Evolutionary conservation across 1,140 invertebrate species (phyloP).

Genomic region (Vanessa tameamea): DNA sequence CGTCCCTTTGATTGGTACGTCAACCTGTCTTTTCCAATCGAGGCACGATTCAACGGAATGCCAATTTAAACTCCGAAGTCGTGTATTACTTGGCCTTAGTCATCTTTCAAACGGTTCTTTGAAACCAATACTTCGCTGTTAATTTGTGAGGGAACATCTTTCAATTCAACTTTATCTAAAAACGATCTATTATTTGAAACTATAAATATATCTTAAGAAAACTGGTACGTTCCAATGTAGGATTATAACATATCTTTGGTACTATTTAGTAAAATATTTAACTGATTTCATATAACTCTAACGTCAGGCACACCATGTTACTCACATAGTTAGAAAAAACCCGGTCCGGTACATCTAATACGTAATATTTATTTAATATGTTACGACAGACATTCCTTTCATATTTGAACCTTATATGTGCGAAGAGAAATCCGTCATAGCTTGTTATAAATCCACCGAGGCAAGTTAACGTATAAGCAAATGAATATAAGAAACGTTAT

Average conservation of each 20-base stretch:
- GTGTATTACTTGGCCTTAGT: constrained; percentile 46
- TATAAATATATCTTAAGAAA: no score
- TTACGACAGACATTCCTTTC: constrained; percentile 32
- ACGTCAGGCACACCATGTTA: background rate
- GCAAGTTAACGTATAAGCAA: constrained; percentile 6
- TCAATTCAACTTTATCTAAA: constrained; percentile 1
- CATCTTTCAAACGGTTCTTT: constrained; percentile 41
- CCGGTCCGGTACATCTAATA: constrained; percentile 16
- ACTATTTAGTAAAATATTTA: no score
- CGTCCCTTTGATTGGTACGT: constrained; percentile 54
- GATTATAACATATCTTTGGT: no score
- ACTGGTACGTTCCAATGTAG: no score
- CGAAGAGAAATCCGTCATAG: constrained; percentile 32
- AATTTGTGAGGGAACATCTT: constrained; percentile 27
- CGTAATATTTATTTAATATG: constrained; percentile 32
- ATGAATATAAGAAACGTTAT: constrained; percentile 1
- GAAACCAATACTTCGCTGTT: constrained; percentile 20
- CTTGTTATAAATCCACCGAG: background rate
- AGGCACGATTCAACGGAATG: constrained; percentile 47
- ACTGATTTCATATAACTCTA: no score
- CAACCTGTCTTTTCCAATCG: constrained; percentile 56
- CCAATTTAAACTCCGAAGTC: constrained; percentile 44
- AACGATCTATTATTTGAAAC: background rate
- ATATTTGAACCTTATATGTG: constrained; percentile 31
- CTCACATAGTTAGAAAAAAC: background rate